A percentile compares a stretch with the other conserved stretches of the same genome.
phyloP scores from a whole-genome alignment of 2,888 invertebrate genomes.

The Cheilosia grossa region DNA sequence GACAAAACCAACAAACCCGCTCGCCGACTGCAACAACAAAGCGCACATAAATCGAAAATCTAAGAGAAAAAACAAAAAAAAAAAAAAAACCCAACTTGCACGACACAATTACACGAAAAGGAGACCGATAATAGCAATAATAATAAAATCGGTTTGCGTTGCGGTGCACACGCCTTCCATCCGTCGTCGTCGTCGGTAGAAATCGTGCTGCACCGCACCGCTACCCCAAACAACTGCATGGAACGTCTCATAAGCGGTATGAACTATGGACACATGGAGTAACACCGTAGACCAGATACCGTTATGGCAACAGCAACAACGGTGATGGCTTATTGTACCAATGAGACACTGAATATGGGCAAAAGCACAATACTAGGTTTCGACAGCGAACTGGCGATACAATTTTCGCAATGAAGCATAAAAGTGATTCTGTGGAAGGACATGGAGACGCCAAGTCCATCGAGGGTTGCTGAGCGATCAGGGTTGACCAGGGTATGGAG shows the following conservation, averaged over 20 bases:
- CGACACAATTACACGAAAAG: slow-evolving; percentile 58
- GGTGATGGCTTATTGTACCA: slow-evolving; percentile 16
- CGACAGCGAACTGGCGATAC: slow-evolving; percentile 1
- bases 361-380: slow-evolving; percentile 22
- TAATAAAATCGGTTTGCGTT: slow-evolving; percentile 64
- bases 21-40: slow-evolving; percentile 35
- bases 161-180: slow-evolving; percentile 63
- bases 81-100: slow-evolving; percentile 36
- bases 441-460: slow-evolving; percentile 2
- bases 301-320: slow-evolving; percentile 33
- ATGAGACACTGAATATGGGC: slow-evolving; percentile 50
- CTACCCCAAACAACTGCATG: slow-evolving; percentile 7
- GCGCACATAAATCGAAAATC: slow-evolving; percentile 7
- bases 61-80: neutral
- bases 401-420: slow-evolving; percentile 16
- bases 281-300: slow-evolving; percentile 54
- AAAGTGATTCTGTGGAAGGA: slow-evolving; percentile 1
- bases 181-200: slow-evolving; percentile 22
- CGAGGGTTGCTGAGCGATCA: neutral
- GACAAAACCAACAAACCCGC: slow-evolving; percentile 7
- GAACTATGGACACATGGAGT: slow-evolving; percentile 18
- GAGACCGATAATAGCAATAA: slow-evolving; percentile 61
- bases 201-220: slow-evolving; percentile 29
- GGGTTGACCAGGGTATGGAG: too few species aligned
- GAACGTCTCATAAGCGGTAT: slow-evolving; percentile 11